Conservation (phyloP, 2,888 invertebrate species). For the Papilio elwesi region DNA sequence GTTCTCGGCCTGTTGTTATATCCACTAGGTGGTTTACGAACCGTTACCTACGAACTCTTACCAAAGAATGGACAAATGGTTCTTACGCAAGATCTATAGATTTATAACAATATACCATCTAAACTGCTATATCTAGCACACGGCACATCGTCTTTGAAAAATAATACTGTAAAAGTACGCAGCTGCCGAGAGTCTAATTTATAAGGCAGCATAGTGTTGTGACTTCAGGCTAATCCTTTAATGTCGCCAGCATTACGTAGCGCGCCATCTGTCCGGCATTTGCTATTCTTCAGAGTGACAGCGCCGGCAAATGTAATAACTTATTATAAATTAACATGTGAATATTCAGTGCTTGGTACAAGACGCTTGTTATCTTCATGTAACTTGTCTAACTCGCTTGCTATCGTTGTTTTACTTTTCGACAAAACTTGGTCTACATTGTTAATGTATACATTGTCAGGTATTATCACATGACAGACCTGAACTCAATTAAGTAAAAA, state of each 20-base stretch:
- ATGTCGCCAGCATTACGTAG: conserved; percentile 34
- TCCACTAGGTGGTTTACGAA: no score
- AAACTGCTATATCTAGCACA: background rate
- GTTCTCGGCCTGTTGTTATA: no score
- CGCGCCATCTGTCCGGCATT: conserved; percentile 37
- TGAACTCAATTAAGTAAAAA: no score
- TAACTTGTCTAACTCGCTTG: background rate
- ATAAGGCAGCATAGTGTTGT: conserved; percentile 37
- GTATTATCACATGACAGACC: no score
- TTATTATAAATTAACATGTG: conserved; percentile 20
- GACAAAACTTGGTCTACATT: no score
- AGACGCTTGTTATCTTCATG: background rate
- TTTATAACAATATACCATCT: no score
- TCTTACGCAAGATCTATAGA: no score
- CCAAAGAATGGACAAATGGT: no score
- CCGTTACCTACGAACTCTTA: no score
- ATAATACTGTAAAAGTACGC: conserved; percentile 22
- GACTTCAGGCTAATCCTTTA: conserved; percentile 40
- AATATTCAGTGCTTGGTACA: background rate
- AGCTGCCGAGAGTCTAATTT: conserved; percentile 34
- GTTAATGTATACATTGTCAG: no score
- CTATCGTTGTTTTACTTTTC: background rate
- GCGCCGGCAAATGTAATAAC: conserved; percentile 28
- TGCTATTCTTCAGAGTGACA: conserved; percentile 31
- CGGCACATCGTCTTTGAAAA: background rate